These are phyloP conservation scores for Frankliniella intonsa DNA, from an alignment of 2,888 invertebrate genomes.

Conservation along the genomic window DNA sequence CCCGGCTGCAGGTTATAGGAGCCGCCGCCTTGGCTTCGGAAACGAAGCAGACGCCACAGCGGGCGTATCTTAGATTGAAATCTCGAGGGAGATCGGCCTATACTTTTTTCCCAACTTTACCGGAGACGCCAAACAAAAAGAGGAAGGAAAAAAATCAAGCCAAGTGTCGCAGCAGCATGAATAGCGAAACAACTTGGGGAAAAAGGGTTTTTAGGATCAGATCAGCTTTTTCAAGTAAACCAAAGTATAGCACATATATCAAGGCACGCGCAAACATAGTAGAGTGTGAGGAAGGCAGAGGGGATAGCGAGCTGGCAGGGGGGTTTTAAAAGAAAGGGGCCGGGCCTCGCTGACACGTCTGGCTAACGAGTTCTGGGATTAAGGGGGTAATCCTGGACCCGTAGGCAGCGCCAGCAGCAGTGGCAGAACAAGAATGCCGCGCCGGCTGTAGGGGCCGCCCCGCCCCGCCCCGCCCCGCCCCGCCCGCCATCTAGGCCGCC, in stretches of 20 bases:
- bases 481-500: conserved; percentile 1
- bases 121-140: neutral
- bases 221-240: too few species aligned
- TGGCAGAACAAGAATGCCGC: neutral
- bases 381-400: neutral
- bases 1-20: neutral
- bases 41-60: neutral
- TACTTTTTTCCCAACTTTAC: neutral
- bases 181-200: too few species aligned
- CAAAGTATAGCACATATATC: too few species aligned
- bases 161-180: neutral
- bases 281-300: neutral
- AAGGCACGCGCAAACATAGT: too few species aligned
- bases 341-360: neutral
- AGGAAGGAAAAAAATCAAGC: neutral
- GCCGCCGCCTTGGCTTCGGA: too few species aligned
- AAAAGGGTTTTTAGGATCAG: too few species aligned
- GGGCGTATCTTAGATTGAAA: neutral
- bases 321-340: neutral
- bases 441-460: neutral
- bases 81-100: neutral
- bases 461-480: too few species aligned
- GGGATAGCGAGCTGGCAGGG: neutral
- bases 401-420: neutral
- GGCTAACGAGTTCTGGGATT: neutral